Base-by-base conservation (phyloP, 2,113 vertebrate genomes). In the Erythrolamprus reginae region DNA sequence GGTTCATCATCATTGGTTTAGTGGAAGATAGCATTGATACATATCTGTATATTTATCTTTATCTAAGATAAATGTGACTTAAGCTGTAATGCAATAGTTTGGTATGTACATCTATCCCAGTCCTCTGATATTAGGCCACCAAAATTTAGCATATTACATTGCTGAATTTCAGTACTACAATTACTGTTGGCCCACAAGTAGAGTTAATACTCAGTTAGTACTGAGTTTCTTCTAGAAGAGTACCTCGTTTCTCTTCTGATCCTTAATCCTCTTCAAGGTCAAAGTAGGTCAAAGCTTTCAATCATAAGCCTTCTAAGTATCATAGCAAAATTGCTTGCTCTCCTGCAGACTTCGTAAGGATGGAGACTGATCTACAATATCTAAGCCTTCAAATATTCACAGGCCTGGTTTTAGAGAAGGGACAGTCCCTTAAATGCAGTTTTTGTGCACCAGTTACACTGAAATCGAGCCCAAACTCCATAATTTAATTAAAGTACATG, bases 61-160 rank as follows among this genome's bases (percentile, higher is more conserved):
- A 47, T 47, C 47, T 47, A 4, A 85, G 87, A 45, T 91, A 93
- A 93, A 90, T 70, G 88, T 4, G 77, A 91, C 91, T 93, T 92
- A 87, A 1, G 92, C 21, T 38, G 38, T 33, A 65, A 5, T 56
- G 33, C 33, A 77, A 77, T 77, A 38, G 70, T 77, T 77, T 42
- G 70, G 33, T 42, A 77, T 42, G 70, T 42, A 77, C 2, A 77
- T 7, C 70, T 38, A 38, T 17, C 33, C 7, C 33, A 77, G 17
- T 77, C 33, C 70, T 38, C 33, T 77, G 33, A 42, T 5, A 77
- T 77, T 42, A 42, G 6, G 6, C 33, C 70, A 77, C 33, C 33
- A 77, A 38, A 42, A 77, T 61, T 61, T 61, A 61, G 26, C 10
- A 61, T n/a, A 61, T 65, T 33, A 17, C 4, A 65, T 65, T n/a